Conservation (phyloP, 2,113 vertebrate species). For the Platichthys flesus region DNA sequence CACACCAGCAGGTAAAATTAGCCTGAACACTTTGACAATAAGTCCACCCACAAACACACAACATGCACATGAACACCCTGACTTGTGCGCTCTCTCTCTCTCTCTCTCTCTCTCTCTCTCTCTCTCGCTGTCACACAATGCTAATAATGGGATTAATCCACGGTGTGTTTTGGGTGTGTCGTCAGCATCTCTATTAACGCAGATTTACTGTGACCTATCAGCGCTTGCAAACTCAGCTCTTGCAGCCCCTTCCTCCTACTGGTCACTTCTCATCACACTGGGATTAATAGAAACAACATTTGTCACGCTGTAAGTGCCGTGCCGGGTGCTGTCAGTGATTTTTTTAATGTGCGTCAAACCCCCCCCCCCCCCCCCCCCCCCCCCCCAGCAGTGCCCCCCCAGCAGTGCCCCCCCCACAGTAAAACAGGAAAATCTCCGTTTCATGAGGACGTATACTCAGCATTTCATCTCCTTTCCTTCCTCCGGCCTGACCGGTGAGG, state of each 20-base stretch:
- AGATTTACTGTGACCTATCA: constrained; percentile 74
- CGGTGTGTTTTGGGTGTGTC: constrained; percentile 57
- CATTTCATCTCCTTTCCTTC: constrained; percentile 71
- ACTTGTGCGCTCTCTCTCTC: too few species aligned
- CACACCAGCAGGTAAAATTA: constrained; percentile 68
- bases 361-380: constrained; percentile 57
- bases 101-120: too few species aligned
- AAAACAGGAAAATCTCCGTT: constrained; percentile 79
- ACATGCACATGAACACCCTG: neutral
- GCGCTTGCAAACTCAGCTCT: constrained; percentile 49
- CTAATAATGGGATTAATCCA: constrained; percentile 72
- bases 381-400: constrained; percentile 20
- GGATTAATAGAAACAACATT: constrained; percentile 77
- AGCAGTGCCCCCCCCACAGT: constrained; percentile 68
- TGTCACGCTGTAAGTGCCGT: constrained; percentile 60
- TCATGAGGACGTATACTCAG: constrained; percentile 63
- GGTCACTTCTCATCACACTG: constrained; percentile 68
- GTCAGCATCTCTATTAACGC: constrained; percentile 64
- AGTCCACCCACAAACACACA: too few species aligned
- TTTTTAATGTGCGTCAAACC: constrained; percentile 74
- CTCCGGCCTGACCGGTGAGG: constrained; percentile 63
- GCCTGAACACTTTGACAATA: constrained; percentile 63
- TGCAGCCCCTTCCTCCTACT: constrained; percentile 48
- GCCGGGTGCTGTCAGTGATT: constrained; percentile 72
- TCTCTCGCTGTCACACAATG: constrained; percentile 42